Conservation (phyloP, 2,888 invertebrate species). For the Ophion costatus region DNA sequence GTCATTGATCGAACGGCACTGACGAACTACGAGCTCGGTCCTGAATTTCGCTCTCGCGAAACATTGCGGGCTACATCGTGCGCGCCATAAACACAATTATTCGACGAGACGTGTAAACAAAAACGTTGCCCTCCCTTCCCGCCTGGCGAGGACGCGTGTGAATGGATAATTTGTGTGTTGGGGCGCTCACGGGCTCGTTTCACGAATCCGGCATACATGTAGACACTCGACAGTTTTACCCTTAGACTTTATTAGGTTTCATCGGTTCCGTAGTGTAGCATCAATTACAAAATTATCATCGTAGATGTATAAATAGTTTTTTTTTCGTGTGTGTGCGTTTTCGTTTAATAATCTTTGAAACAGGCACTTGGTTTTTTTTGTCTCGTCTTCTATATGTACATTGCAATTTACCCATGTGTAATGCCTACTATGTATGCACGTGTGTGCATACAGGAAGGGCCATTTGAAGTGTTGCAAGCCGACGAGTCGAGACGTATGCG, state of each 20-base stretch:
- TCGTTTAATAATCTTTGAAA: constrained; percentile 55
- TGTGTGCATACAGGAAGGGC: not conserved
- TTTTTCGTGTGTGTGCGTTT: constrained; percentile 32
- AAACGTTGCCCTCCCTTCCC: not conserved
- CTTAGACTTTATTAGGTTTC: constrained; percentile 71
- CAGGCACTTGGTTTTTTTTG: constrained; percentile 60
- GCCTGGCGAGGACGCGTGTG: not conserved
- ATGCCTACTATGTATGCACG: constrained; percentile 46
- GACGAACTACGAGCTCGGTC: not conserved
- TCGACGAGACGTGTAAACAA: not conserved
- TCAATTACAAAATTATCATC: constrained; percentile 79
- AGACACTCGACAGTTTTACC: constrained; percentile 48
- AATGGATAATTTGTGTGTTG: constrained; percentile 6
- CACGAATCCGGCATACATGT: not conserved
- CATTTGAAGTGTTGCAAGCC: not conserved
- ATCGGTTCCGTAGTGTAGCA: constrained; percentile 68
- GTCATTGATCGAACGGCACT: not conserved
- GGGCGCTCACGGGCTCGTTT: not conserved
- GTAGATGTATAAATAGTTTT: constrained; percentile 64
- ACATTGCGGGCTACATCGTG: not conserved
- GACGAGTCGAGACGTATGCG: not conserved
- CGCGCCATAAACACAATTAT: not conserved
- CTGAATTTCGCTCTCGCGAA: not conserved
- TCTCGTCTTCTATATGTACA: constrained; percentile 55
- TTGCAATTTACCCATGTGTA: constrained; percentile 63